Evolutionary conservation across 2,113 vertebrate genomes (phyloP), one percentile per base, ranked within the genome.

Genomic region (Helogale parvula): DNA sequence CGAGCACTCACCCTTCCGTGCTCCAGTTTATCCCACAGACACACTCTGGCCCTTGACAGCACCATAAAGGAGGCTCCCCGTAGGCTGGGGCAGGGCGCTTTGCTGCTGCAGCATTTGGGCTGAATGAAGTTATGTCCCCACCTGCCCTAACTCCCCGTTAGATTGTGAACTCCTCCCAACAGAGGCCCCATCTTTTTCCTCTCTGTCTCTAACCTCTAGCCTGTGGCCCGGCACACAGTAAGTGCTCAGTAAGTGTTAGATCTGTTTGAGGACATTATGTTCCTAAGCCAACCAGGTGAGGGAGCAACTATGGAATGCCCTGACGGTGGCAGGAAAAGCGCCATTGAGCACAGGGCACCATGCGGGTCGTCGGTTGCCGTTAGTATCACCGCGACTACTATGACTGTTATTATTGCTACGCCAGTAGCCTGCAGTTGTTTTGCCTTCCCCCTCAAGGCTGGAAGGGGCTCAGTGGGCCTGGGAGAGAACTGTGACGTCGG

Each of bases 101-200:
- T 82, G 81, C 81, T 72, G 88, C 87, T 93, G 88, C 33, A 65
- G 10, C 65, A 33, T 82, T 88, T 92, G 57, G 88, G n/a, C 91
- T 31, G 38, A 92, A 96, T 85, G 69, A 85, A 68, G 27, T 27
- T 47, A 4, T 93, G 76, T 65, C 50, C 52, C n/a, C n/a, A 35
- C 35, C 52, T 77, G 21, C 27, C 57, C 92, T 85, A 50, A 60
- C 38, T 85, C 90, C 41, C 85, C 10, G 5, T 54, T 84, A 68
- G 45, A 83, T 54, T 31, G 12, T 68, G 94, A 63, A 68, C 41
- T 31, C 14, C 65, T 90, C 45, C 54, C 6, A 0, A 31, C 33
- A 93, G 83, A 90, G 80, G n/a, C 86, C 50, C 84, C 31, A 11
- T n/a, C 47, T 63, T n/a, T 66, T 54, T 80, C 84, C 60, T 80